Percentiles rank a stretch among this genome's conserved stretches.
These are phyloP conservation scores for Druon quercuslanigerum DNA, from an alignment of 1,140 invertebrate genomes.

Conservation along the genomic window DNA sequence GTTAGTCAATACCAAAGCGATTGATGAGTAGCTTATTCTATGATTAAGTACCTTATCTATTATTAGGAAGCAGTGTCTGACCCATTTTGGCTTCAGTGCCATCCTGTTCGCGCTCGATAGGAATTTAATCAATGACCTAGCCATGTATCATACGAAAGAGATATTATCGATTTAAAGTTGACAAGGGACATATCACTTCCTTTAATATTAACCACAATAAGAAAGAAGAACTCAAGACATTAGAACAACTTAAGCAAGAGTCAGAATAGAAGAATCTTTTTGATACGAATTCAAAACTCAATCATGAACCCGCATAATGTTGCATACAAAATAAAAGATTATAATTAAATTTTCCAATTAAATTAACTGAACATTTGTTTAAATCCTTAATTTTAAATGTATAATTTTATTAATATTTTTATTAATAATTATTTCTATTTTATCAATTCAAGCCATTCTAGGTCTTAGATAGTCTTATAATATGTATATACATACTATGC, in stretches of 20 bases:
- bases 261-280: too few species aligned
- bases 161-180: conserved; percentile 10
- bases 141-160: background rate
- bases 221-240: background rate
- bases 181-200: background rate
- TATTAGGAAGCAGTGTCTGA: conserved; percentile 50
- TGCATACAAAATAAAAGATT: too few species aligned
- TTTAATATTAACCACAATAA: background rate
- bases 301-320: too few species aligned
- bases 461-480: too few species aligned
- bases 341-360: too few species aligned
- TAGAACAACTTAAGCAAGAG: background rate
- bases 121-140: conserved; percentile 51
- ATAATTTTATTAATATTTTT: too few species aligned
- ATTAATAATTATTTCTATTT: too few species aligned
- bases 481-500: too few species aligned
- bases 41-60: conserved; percentile 57
- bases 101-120: conserved; percentile 49
- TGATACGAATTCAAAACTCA: too few species aligned
- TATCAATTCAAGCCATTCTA: too few species aligned
- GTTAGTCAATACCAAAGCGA: conserved; percentile 43
- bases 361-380: too few species aligned
- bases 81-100: conserved; percentile 49
- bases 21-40: conserved; percentile 52
- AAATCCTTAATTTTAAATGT: too few species aligned